Conservation (phyloP, 2,888 invertebrate species). For the Mythimna albipuncta region DNA sequence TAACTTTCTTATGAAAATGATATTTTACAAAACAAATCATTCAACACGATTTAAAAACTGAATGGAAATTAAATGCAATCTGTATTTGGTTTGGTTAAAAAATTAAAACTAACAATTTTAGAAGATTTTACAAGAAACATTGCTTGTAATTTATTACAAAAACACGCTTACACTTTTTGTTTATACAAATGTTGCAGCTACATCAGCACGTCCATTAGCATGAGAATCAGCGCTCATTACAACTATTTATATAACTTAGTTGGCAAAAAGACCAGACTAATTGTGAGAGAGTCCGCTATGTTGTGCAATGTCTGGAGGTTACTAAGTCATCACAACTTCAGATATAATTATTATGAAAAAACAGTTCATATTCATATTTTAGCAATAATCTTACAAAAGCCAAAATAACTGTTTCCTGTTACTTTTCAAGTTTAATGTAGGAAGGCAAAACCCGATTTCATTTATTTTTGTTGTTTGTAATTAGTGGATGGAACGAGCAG, state of each 20-base stretch:
- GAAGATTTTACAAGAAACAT: too few species aligned
- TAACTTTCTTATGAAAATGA: too few species aligned
- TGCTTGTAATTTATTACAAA: background rate
- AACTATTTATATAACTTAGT: constrained; percentile 15
- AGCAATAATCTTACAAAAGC: constrained; percentile 2
- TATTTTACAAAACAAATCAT: too few species aligned
- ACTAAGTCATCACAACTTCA: constrained; percentile 10
- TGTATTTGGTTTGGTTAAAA: too few species aligned
- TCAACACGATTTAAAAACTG: background rate
- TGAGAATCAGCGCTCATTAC: constrained; percentile 26
- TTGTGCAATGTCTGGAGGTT: constrained; percentile 16
- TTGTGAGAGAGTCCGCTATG: constrained; percentile 27
- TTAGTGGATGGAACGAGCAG: background rate
- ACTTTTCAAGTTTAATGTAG: too few species aligned
- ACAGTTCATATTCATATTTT: background rate
- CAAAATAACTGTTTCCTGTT: background rate
- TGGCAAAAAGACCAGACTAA: constrained; percentile 8
- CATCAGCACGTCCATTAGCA: constrained; percentile 7
- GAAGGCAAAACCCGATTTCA: too few species aligned
- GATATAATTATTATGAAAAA: background rate
- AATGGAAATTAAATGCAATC: background rate
- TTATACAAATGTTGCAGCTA: constrained; percentile 1
- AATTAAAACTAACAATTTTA: too few species aligned
- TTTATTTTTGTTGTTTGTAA: background rate
- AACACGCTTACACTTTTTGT: background rate